Base-by-base conservation (phyloP, 1,140 invertebrate genomes). In the Daktulosphaira vitifoliae region DNA sequence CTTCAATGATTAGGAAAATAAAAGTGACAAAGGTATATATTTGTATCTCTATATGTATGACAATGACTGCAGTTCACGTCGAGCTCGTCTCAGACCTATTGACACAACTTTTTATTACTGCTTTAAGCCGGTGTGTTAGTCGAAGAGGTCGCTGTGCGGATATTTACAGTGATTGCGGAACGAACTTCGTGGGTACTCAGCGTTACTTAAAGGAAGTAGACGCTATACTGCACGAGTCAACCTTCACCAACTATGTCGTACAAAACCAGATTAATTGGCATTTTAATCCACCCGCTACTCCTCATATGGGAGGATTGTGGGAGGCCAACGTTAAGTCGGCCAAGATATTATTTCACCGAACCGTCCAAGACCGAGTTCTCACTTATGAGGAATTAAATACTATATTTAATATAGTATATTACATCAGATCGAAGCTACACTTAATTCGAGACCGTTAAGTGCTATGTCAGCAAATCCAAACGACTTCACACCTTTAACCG, bases 371-470 rank as follows among this genome's bases (percentile, higher is more conserved):
- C 25, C 66, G 48, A 49, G 38, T 67, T 16, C 50, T 73, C 37
- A 70, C 70, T 1, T 70, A 62, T 11, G 70, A 72, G 62, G 71
- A 74, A 64, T 65, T 74, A 11, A 48, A 67, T 8, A 72, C 72
- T n/a, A n/a, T n/a, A n/a, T n/a, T n/a, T n/a, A n/a, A n/a, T n/a
- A n/a, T n/a, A n/a, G n/a, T 7, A 38, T 73, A 5, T 26, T 74
- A 25, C 52, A 38, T 42, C 67, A 71, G 68, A 69, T 74, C 8
- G 73, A 75, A 69, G 71, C 71, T 5, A 66, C 67, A 46, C 51
- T 76, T 20, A 76, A 76, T 64, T 74, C 71, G 7, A 44, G 73
- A n/a, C 74, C 74, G 2, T 42, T 74, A 9, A n/a, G 33, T 23
- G 16, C 8, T 2, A 6, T 62, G 13, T 62, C 38, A 0, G 13